These are phyloP conservation scores for Salarias fasciatus DNA, from an alignment of 2,797 vertebrate genomes.

Conservation along the genomic window DNA sequence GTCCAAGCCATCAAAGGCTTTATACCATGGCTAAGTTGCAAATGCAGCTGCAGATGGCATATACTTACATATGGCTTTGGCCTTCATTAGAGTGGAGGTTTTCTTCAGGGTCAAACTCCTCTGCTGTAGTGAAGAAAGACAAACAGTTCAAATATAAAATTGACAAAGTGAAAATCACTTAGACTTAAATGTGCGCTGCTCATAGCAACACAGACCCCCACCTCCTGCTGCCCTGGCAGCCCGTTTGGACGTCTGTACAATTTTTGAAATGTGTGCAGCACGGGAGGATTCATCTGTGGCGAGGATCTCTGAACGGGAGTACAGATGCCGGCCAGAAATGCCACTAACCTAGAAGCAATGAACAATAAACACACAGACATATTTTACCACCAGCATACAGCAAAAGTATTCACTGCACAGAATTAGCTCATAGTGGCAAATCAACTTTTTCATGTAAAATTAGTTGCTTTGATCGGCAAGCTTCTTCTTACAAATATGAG, in stretches of 20 bases:
- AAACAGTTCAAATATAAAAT: constrained; percentile 10
- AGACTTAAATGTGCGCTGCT: constrained; percentile 4
- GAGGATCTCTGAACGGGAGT: constrained; percentile 85
- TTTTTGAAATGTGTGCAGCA: constrained; percentile 73
- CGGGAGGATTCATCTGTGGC: constrained; percentile 75
- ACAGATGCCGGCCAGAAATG: constrained; percentile 70
- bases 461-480: no score
- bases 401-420: no score
- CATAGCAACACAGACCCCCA: constrained; percentile 42
- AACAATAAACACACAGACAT: constrained; percentile 32
- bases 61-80: constrained; percentile 82
- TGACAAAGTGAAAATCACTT: constrained; percentile 12
- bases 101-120: constrained; percentile 79
- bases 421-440: no score
- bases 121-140: constrained; percentile 49
- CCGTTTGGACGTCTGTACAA: constrained; percentile 79
- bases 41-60: not conserved
- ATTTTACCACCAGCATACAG: constrained; percentile 4
- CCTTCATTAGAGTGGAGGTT: constrained; percentile 77
- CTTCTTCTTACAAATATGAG: no score
- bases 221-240: constrained; percentile 80
- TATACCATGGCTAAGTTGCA: not conserved
- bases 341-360: constrained; percentile 72
- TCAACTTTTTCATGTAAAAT: no score
- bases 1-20: not conserved